Conservation (phyloP, 2,113 vertebrate species). For the Nibea coibor region DNA sequence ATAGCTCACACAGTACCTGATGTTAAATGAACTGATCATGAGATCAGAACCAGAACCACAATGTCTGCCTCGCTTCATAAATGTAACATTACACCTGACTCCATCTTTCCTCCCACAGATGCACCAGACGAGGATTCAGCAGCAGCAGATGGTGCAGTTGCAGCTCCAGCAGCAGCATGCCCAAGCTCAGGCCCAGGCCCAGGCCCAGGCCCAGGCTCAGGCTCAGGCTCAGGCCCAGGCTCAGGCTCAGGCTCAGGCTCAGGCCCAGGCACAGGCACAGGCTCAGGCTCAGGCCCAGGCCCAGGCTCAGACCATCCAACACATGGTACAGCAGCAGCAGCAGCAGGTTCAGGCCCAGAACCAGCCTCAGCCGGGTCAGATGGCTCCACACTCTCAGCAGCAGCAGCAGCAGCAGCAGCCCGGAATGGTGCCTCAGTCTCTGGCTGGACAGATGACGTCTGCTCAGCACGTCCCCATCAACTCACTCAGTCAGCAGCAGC, state of each 20-base stretch:
- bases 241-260: conserved; percentile 78
- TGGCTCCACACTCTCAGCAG: conserved; percentile 78
- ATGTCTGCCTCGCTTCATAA: too few relatives aligned
- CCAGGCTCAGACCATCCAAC: conserved; percentile 83
- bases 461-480: conserved; percentile 75
- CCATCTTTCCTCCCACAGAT: conserved; percentile 67
- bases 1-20: too few relatives aligned
- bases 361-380: conserved; percentile 84
- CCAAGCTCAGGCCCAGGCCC: conserved; percentile 72
- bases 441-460: conserved; percentile 73
- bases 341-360: conserved; percentile 82
- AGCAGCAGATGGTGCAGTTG: conserved; percentile 78
- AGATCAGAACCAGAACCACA: too few relatives aligned
- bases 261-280: conserved; percentile 73
- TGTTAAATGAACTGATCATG: too few relatives aligned
- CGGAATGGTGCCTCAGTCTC: conserved; percentile 77
- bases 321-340: conserved; percentile 82
- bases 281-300: conserved; percentile 78
- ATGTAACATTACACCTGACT: too few relatives aligned
- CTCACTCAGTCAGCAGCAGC: conserved; percentile 77
- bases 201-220: conserved; percentile 82
- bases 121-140: conserved; percentile 80
- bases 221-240: conserved; percentile 53
- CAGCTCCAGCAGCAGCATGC: conserved; percentile 85
- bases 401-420: conserved; percentile 74